Conservation (phyloP, 1,140 invertebrate species). For the Galleria mellonella region DNA sequence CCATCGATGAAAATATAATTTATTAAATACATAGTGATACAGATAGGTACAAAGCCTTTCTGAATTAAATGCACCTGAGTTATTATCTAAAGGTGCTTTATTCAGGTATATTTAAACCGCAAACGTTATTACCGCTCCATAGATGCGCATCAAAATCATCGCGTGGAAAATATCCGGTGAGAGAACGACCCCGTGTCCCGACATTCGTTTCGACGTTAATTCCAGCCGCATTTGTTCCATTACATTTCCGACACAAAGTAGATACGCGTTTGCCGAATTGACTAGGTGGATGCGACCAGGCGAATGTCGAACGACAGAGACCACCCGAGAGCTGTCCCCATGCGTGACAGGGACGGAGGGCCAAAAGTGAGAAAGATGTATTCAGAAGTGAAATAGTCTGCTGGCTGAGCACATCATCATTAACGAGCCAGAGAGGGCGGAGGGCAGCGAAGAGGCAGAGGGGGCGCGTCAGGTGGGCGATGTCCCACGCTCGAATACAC, state of each 20-base stretch:
- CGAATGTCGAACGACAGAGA: conserved; percentile 44
- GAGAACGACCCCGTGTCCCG: conserved; percentile 60
- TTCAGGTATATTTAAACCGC: conserved; percentile 12
- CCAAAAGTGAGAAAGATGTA: conserved; percentile 76
- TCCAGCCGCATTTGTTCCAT: conserved; percentile 74
- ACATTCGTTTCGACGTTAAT: conserved; percentile 72
- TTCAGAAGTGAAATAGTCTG: conserved; percentile 77
- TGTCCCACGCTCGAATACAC: conserved; percentile 54
- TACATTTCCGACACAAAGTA: conserved; percentile 74
- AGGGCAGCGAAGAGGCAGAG: conserved; percentile 72
- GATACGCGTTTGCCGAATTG: conserved; percentile 73
- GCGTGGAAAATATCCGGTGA: conserved; percentile 66
- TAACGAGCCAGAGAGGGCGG: conserved; percentile 72
- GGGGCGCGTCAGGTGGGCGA: conserved; percentile 61
- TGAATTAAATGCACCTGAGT: too few species aligned
- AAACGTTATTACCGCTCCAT: conserved; percentile 46
- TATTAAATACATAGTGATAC: too few species aligned
- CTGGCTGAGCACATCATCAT: conserved; percentile 76
- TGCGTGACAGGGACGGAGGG: conserved; percentile 45
- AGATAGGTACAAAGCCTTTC: too few species aligned
- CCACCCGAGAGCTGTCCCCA: conserved; percentile 20
- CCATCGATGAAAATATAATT: too few species aligned
- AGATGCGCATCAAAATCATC: conserved; percentile 67
- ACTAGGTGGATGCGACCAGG: conserved; percentile 70
- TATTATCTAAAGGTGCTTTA: not conserved